Evolutionary conservation across 1,140 invertebrate species (phyloP), one percentile per base, ranked within the genome.

Genomic region (Archegozetes longisetosus): DNA sequence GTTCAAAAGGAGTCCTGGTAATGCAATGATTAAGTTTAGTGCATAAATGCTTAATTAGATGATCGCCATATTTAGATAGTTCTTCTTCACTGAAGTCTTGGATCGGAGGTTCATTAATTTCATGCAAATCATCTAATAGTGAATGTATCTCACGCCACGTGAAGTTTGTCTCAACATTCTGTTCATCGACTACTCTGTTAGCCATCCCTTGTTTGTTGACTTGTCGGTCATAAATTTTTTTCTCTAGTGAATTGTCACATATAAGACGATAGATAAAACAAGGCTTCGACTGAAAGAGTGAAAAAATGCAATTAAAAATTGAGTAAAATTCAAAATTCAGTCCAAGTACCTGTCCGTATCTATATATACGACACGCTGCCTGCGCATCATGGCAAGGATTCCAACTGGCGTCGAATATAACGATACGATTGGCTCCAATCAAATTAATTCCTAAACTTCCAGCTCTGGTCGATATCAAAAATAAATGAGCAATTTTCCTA

Each of bases 351-450:
- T 98, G 94, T 0, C 94, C 93, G 72, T 96, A 97, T 71, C 91
- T 80, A 71, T 97, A 98, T 40, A 98, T 91, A 67, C 95, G 76
- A 72, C 94, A 98, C 1, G 98, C 91, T 54, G 94, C 94, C 64
- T 98, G 94, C 1, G 92, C 95, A 70, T 98, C 94, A 71, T 98
- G 93, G 69, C 94, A 97, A n/a, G 95, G 95, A 76, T 99, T 98
- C 93, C 94, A 98, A 2, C 89, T 95, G 40, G 93, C 93, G 75
- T 99, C 95, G 68, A 98, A 86, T 28, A 99, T 91, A 24, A 98
- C 85, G 0, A 97, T 94, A 53, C 95, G 76, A 75, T 96, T 98
- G 0, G 95, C 95, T 24, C 93, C 94, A 25, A 79, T 70, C 23
- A 99, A 78, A 77, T 99, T 99, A 53, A 99, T 96, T 3, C 95